phyloP scores from a whole-genome alignment of 2,888 invertebrate species.

The Chrysolina oricalcia region DNA sequence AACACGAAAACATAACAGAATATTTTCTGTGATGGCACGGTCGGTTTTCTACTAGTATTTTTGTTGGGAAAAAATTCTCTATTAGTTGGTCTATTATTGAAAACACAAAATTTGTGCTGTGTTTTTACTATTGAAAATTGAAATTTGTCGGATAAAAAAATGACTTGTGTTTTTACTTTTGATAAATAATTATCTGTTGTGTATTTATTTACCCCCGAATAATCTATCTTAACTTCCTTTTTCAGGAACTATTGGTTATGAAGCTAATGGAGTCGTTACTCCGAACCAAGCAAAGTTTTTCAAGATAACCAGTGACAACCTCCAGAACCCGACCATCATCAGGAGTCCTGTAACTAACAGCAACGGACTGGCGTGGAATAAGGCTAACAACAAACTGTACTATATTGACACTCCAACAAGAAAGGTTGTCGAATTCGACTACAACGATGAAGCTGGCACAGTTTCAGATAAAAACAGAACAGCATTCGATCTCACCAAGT shows the following conservation, averaged over 20 bases:
- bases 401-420: constrained; percentile 84
- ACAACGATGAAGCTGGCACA: constrained; percentile 74
- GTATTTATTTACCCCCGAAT: not conserved
- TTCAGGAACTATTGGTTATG: constrained; percentile 79
- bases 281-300: constrained; percentile 77
- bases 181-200: too few species aligned
- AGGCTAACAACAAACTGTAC: constrained; percentile 81
- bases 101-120: too few species aligned
- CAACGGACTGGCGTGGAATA: constrained; percentile 86
- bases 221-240: constrained; percentile 22
- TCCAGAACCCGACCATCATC: constrained; percentile 61
- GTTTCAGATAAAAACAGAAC: constrained; percentile 65
- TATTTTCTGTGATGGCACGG: too few species aligned
- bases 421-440: constrained; percentile 82
- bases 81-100: too few species aligned
- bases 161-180: too few species aligned
- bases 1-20: too few species aligned
- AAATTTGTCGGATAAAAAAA: too few species aligned
- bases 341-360: constrained; percentile 78
- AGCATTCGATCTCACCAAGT: constrained; percentile 52
- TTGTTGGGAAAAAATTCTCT: too few species aligned
- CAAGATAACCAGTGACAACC: constrained; percentile 71
- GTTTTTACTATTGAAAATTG: too few species aligned
- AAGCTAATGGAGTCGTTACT: constrained; percentile 65
- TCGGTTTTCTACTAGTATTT: too few species aligned